A percentile compares a stretch with the other conserved stretches of the same genome.
phyloP scores from a whole-genome alignment of 2,113 vertebrate genomes.

The Crocuta crocuta region DNA sequence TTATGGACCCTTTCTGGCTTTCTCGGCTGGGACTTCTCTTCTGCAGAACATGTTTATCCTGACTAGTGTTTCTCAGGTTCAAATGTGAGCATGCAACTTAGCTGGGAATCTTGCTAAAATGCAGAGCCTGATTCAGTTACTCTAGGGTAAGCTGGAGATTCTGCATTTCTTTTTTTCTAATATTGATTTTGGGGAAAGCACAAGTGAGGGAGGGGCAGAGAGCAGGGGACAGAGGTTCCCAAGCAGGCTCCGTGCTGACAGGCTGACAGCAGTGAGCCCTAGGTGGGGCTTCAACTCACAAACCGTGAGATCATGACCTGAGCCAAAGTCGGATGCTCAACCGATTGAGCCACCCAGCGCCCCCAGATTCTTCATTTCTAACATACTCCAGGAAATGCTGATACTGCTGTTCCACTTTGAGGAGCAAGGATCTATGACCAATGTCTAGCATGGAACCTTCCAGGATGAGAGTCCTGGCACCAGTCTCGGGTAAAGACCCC shows the following conservation, averaged over 20 bases:
- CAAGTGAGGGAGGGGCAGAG: too few relatives aligned
- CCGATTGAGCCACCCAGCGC: too few relatives aligned
- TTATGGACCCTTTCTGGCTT: neutral
- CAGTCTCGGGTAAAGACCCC: too few relatives aligned
- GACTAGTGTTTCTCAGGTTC: neutral
- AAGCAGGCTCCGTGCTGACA: too few relatives aligned
- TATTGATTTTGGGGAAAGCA: too few relatives aligned
- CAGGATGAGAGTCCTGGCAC: neutral
- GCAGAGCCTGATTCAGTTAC: neutral
- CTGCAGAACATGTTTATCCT: neutral
- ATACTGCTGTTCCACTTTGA: neutral
- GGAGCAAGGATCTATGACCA: neutral
- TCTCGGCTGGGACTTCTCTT: neutral
- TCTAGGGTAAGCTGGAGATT: neutral
- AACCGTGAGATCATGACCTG: too few relatives aligned
- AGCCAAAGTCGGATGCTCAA: too few relatives aligned
- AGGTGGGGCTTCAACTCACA: too few relatives aligned
- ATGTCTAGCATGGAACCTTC: too few relatives aligned
- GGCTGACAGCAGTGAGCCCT: too few relatives aligned
- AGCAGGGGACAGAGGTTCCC: too few relatives aligned
- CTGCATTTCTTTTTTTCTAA: neutral
- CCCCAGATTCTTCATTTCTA: neutral
- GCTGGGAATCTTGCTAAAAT: neutral
- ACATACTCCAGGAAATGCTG: neutral
- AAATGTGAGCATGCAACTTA: too few relatives aligned